Evolutionary conservation across 2,888 invertebrate genomes (phyloP).

Genomic region (Prostheceraeus crozeri): DNA sequence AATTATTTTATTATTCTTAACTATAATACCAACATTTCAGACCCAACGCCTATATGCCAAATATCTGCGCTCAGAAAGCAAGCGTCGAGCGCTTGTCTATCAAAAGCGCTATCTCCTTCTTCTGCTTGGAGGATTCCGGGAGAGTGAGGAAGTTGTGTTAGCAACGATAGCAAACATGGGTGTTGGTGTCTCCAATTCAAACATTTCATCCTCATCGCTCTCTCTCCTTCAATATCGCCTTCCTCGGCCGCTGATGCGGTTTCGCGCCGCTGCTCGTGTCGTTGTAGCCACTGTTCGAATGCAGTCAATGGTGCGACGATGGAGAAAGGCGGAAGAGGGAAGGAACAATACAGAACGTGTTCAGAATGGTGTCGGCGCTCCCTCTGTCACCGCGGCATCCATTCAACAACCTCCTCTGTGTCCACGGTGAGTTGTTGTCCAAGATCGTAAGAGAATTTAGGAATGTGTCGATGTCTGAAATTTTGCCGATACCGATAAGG

Average conservation of each 20-base stretch:
- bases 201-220: no score
- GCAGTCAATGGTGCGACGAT: not conserved
- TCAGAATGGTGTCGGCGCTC: no score
- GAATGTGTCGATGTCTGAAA: no score
- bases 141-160: constrained; percentile 47
- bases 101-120: constrained; percentile 79
- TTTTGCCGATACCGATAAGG: no score
- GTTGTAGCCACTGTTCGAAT: not conserved
- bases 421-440: no score
- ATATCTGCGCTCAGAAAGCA: constrained; percentile 73
- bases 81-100: constrained; percentile 75
- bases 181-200: no score
- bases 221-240: not conserved
- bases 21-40: no score
- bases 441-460: no score
- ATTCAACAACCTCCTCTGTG: no score
- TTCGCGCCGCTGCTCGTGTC: not conserved
- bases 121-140: constrained; percentile 63
- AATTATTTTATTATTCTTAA: no score
- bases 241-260: not conserved
- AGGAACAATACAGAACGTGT: no score
- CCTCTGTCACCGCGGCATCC: no score
- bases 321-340: not conserved
- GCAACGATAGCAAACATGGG: not conserved
- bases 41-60: constrained; percentile 53